Evolutionary conservation across 1,140 invertebrate species (phyloP).

Genomic region (Plutomurus gul): DNA sequence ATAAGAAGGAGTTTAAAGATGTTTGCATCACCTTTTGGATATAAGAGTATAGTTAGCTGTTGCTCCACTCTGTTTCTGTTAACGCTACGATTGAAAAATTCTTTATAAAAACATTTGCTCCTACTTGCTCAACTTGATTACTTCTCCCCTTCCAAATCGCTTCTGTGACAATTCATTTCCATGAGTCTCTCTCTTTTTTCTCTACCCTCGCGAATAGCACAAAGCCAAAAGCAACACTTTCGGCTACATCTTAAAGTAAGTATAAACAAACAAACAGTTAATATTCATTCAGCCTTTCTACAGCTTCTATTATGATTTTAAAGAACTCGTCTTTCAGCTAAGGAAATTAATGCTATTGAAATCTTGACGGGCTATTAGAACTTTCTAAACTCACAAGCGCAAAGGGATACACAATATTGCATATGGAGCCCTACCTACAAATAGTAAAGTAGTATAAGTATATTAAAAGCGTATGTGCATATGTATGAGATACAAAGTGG

Average conservation of each 20-base stretch:
- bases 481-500: neutral
- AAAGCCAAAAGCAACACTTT: conserved; percentile 6
- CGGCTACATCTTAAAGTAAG: neutral
- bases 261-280: conserved; percentile 9
- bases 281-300: neutral
- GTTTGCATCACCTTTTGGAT: too few relatives aligned
- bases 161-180: neutral
- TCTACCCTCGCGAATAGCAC: neutral
- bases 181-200: neutral
- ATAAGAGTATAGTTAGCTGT: too few relatives aligned
- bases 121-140: conserved; percentile 12
- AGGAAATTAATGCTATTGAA: too few relatives aligned
- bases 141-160: neutral
- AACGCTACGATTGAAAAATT: too few relatives aligned
- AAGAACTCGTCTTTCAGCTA: too few relatives aligned
- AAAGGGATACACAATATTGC: too few relatives aligned
- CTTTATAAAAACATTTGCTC: conserved; percentile 41
- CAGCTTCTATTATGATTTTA: too few relatives aligned
- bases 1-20: too few relatives aligned
- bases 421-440: too few relatives aligned
- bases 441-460: too few relatives aligned
- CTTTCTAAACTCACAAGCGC: too few relatives aligned
- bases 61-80: conserved; percentile 11
- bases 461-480: neutral
- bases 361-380: too few relatives aligned